Evolutionary conservation across 2,888 invertebrate species (phyloP).

Genomic region (Melieria picta): DNA sequence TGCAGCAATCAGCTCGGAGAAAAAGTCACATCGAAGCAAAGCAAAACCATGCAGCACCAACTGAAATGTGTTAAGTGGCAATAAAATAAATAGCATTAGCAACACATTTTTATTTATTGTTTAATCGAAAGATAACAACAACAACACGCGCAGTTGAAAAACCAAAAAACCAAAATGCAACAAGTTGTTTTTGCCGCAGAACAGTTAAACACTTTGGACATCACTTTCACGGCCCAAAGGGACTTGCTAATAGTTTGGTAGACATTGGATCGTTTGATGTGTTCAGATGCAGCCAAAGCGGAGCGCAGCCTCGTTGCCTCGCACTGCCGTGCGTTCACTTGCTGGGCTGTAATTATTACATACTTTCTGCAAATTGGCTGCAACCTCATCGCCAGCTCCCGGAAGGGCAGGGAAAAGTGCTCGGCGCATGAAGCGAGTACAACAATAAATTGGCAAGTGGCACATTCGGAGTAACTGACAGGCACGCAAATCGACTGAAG

Average conservation of each 20-base stretch:
- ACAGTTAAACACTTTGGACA: constrained; percentile 44
- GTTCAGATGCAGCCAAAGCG: too few relatives aligned
- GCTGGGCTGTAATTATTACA: constrained; percentile 30
- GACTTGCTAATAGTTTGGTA: constrained; percentile 55
- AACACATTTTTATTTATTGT: constrained; percentile 24
- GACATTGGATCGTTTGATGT: too few relatives aligned
- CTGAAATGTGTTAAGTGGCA: constrained; percentile 53
- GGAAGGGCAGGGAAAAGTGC: constrained; percentile 30
- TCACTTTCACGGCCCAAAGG: constrained; percentile 63
- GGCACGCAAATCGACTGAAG: constrained; percentile 53
- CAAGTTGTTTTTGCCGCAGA: constrained; percentile 6
- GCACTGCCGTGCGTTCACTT: not conserved
- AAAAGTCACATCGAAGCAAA: not conserved
- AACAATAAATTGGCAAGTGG: constrained; percentile 45
- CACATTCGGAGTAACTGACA: constrained; percentile 53
- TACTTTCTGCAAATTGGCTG: constrained; percentile 28
- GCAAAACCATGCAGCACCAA: constrained; percentile 37
- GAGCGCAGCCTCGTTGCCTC: too few relatives aligned
- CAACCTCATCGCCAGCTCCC: constrained; percentile 9
- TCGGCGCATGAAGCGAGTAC: not conserved
- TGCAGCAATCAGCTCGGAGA: constrained; percentile 32
- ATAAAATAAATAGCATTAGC: constrained; percentile 55
- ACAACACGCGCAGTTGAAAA: constrained; percentile 2
- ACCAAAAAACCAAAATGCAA: not conserved
- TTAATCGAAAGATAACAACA: constrained; percentile 41